Conservation (phyloP, 2,113 vertebrate genomes). For the Erythrocebus patas region DNA sequence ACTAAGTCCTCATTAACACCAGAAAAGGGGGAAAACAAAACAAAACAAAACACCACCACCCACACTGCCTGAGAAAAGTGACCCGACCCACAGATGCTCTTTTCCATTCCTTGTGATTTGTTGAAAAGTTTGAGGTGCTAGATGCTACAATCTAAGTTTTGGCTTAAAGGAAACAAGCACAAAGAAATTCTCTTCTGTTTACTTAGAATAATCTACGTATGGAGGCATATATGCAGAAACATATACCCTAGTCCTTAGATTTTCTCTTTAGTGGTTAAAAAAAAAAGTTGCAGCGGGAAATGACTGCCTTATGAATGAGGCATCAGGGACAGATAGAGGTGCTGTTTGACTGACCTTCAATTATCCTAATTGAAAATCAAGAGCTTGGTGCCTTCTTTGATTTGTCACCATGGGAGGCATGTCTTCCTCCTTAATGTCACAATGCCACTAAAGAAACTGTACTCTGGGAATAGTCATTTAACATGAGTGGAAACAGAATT, state of each 20-base stretch:
- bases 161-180: constrained; percentile 53
- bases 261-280: background rate
- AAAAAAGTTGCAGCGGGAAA: background rate
- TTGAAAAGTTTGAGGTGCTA: constrained; percentile 55
- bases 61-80: background rate
- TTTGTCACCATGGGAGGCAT: background rate
- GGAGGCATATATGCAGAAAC: background rate
- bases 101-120: constrained; percentile 10
- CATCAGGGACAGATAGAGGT: background rate
- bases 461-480: constrained; percentile 45
- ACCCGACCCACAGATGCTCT: background rate
- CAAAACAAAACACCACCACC: background rate
- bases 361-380: background rate
- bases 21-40: background rate
- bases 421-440: background rate
- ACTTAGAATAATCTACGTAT: background rate
- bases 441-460: background rate
- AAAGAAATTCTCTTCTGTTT: constrained; percentile 52
- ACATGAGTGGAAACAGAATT: constrained; percentile 56
- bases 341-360: background rate
- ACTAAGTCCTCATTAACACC: background rate
- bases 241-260: background rate
- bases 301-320: background rate
- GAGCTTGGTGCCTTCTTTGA: background rate
- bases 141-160: constrained; percentile 30